Conservation (phyloP, 2,888 invertebrate species). For the Sinopyrophorus schimmeli region DNA sequence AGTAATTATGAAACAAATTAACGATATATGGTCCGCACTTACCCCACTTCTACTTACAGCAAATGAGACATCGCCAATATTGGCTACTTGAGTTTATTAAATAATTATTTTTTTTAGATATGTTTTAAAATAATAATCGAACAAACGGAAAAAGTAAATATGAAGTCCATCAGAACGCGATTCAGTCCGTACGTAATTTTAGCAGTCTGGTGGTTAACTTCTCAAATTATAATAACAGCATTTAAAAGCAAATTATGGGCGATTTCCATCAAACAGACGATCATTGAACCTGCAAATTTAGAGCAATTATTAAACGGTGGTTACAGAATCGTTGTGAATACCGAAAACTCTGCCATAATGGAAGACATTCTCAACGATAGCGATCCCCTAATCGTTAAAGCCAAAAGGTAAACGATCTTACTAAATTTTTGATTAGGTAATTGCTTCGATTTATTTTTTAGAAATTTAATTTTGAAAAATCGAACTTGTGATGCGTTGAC, state of each 20-base stretch:
- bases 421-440: too few relatives aligned
- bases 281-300: conserved; percentile 29
- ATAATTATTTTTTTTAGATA: conserved; percentile 26
- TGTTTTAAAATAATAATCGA: conserved; percentile 31
- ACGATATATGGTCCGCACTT: too few relatives aligned
- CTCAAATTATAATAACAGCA: conserved; percentile 35
- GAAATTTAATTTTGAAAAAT: conserved; percentile 11
- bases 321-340: conserved; percentile 31
- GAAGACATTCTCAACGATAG: conserved; percentile 10
- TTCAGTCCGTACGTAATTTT: conserved; percentile 4
- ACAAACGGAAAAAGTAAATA: conserved; percentile 23
- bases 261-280: conserved; percentile 34
- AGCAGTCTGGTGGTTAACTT: conserved; percentile 24
- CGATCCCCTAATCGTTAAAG: conserved; percentile 18
- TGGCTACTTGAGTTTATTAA: too few relatives aligned
- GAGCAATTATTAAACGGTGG: conserved; percentile 31
- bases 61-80: too few relatives aligned
- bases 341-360: neutral
- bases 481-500: conserved; percentile 24
- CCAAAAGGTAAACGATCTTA: conserved; percentile 23
- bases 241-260: conserved; percentile 39
- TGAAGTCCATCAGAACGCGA: neutral
- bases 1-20: too few relatives aligned
- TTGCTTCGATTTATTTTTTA: conserved; percentile 2
- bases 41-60: too few relatives aligned